These are phyloP conservation scores for Tapera naevia DNA, from an alignment of 2,797 vertebrate species.

Conservation along the genomic window DNA sequence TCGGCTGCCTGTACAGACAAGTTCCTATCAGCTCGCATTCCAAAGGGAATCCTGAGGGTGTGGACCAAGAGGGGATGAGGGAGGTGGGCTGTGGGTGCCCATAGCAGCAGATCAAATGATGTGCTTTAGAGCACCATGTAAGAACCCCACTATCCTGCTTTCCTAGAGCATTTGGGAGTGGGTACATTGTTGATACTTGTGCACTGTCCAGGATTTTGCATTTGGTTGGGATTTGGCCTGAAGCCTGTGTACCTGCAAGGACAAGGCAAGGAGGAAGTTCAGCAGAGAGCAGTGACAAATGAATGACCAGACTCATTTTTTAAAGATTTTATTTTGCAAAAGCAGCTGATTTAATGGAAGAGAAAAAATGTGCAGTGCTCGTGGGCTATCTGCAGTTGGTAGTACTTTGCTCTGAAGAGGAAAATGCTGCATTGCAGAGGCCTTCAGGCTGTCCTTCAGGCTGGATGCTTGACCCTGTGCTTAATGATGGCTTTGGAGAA, in stretches of 20 bases:
- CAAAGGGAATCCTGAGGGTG: not conserved
- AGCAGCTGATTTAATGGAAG: slow-evolving; percentile 4
- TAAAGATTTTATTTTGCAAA: not conserved
- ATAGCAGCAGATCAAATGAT: not conserved
- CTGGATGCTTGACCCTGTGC: not conserved
- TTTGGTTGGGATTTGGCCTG: not conserved
- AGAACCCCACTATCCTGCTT: not conserved
- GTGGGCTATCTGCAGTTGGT: slow-evolving; percentile 15
- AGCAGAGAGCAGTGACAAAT: not conserved
- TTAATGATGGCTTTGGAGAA: not conserved
- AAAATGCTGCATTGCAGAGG: slow-evolving; percentile 56
- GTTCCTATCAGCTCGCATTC: not conserved
- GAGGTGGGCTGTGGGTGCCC: not conserved
- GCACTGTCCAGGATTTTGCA: not conserved
- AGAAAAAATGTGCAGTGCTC: not conserved
- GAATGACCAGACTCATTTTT: not conserved
- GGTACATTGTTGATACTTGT: not conserved
- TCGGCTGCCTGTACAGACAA: not conserved
- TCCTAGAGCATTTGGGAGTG: not conserved
- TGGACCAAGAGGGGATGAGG: fast-evolving
- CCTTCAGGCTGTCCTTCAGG: slow-evolving; percentile 16
- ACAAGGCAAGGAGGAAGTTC: not conserved
- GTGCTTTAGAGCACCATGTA: not conserved
- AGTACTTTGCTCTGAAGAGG: not conserved
- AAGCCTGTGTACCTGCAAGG: not conserved